Conservation (phyloP, 2,113 vertebrate species). For the Vulpes ferrilata region DNA sequence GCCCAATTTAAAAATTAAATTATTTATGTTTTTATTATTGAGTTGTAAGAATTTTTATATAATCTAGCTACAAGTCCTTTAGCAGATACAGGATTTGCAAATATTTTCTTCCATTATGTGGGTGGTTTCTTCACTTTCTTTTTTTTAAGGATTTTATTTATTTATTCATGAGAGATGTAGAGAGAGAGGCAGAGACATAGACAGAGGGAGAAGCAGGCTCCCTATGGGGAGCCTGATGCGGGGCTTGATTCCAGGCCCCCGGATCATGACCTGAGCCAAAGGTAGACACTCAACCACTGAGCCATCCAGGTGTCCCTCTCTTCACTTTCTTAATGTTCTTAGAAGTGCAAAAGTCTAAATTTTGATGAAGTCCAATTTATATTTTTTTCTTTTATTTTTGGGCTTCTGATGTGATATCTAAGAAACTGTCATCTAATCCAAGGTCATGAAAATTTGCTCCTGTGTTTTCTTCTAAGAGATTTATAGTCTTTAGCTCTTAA, state of each 20-base stretch:
- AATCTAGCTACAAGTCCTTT: background rate
- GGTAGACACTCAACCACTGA: no score
- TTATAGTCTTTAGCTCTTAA: constrained; percentile 28
- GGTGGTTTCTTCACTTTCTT: constrained; percentile 1
- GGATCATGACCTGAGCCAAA: no score
- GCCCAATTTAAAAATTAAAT: background rate
- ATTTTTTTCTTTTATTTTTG: constrained; percentile 5
- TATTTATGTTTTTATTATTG: background rate
- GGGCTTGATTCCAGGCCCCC: no score
- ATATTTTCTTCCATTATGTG: constrained; percentile 37
- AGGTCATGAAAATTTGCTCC: background rate
- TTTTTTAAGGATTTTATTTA: no score
- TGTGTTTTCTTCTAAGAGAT: constrained; percentile 19
- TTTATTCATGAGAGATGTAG: no score
- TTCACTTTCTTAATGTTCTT: constrained; percentile 29
- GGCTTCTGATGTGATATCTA: background rate
- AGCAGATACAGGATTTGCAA: constrained; percentile 15
- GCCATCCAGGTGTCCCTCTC: background rate
- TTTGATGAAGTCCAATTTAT: constrained; percentile 12
- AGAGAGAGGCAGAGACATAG: no score
- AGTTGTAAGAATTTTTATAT: background rate
- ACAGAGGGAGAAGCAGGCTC: no score
- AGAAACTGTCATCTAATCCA: background rate
- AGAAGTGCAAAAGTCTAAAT: constrained; percentile 16
- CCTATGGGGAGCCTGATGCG: no score